A percentile compares a stretch with the other conserved stretches of the same genome.
Conservation (phyloP, 2,113 vertebrate species). For the Rhea pennata region DNA sequence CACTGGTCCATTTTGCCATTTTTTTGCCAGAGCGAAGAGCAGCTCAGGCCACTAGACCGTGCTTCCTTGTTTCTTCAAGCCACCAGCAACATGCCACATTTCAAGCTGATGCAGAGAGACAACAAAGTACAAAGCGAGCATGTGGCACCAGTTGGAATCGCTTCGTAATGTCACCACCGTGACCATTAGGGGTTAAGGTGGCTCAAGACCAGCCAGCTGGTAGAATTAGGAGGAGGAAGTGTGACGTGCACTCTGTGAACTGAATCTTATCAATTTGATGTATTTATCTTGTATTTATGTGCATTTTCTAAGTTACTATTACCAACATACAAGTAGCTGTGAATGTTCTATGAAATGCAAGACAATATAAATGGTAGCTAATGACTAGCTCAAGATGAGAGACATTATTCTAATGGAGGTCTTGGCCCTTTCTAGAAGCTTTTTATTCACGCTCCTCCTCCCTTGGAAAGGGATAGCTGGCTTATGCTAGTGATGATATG, state of each 20-base stretch:
- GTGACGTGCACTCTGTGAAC: not conserved
- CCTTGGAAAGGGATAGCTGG: not conserved
- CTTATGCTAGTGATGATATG: not conserved
- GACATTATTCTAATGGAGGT: not conserved
- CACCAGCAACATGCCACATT: not conserved
- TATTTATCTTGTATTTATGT: not conserved
- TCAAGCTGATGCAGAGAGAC: not conserved
- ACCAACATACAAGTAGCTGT: not conserved
- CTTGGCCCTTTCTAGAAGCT: not conserved
- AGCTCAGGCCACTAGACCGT: not conserved
- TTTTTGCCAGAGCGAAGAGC: constrained; percentile 2
- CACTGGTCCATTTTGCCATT: not conserved
- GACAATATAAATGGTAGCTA: not conserved
- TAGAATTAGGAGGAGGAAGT: not conserved
- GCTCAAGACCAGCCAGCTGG: not conserved
- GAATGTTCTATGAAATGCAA: not conserved
- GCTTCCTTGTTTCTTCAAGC: not conserved
- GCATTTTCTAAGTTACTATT: not conserved
- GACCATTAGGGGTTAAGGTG: accelerated
- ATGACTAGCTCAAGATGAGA: not conserved
- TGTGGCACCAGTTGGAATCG: not conserved
- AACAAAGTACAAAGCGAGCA: accelerated
- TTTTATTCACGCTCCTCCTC: not conserved
- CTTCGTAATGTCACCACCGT: accelerated
- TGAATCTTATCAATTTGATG: not conserved